phyloP scores from a whole-genome alignment of 2,797 vertebrate genomes.

The Selene dorsalis region DNA sequence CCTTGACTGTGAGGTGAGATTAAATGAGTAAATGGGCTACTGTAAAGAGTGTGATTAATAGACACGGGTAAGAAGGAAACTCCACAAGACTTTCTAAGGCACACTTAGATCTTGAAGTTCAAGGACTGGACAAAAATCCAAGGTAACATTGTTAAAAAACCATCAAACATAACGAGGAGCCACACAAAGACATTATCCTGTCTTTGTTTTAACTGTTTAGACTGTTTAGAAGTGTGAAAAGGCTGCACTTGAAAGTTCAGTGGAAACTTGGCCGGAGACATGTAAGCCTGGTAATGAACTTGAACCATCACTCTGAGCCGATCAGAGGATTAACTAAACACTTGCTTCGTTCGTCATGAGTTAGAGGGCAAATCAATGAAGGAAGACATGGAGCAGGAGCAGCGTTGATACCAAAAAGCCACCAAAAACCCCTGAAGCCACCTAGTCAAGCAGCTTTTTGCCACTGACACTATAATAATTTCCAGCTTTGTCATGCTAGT shows the following conservation, averaged over 20 bases:
- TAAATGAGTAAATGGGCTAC: conserved; percentile 50
- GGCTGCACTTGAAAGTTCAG: conserved; percentile 9
- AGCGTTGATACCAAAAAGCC: not conserved
- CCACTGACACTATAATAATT: conserved; percentile 5
- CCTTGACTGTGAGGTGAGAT: conserved; percentile 62
- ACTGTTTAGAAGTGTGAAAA: conserved; percentile 37
- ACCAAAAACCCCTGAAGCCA: not conserved
- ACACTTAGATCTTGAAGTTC: conserved; percentile 9
- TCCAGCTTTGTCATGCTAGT: not conserved
- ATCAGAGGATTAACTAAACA: conserved; percentile 59
- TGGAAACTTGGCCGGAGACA: conserved; percentile 51
- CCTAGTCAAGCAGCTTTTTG: conserved; percentile 1
- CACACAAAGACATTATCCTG: not conserved
- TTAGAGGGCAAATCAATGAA: conserved; percentile 10
- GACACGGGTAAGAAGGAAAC: conserved; percentile 2
- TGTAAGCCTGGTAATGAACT: conserved; percentile 53
- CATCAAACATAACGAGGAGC: conserved; percentile 18
- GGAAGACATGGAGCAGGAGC: conserved; percentile 15
- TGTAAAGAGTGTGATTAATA: conserved; percentile 32
- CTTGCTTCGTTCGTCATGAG: conserved; percentile 34
- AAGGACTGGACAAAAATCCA: not conserved
- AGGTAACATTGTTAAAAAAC: not conserved
- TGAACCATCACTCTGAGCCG: conserved; percentile 55
- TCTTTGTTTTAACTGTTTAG: conserved; percentile 32
- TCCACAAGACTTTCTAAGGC: conserved; percentile 9